Evolutionary conservation across 35 echinoderm and acorn worm genomes (phyloP).

Genomic region (Apostichopus californicus): DNA sequence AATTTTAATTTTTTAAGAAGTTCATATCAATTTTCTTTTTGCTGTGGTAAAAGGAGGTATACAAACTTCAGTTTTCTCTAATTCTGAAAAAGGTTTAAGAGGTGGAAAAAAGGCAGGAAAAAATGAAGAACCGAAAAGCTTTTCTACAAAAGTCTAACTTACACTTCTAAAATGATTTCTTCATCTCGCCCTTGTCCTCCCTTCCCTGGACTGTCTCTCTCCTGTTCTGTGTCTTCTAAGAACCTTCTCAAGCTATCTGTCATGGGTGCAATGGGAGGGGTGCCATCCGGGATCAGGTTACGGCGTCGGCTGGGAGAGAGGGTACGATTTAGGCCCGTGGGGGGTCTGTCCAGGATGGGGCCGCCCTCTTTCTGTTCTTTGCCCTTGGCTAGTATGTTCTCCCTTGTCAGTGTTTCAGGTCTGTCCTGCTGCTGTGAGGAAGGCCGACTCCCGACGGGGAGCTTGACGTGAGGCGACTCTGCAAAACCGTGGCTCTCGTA

Average conservation of each 20-base stretch:
- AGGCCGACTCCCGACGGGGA: too few species aligned
- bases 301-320: neutral
- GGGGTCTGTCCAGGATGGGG: slow-evolving; percentile 17
- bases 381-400: neutral
- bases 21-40: too few species aligned
- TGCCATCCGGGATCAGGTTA: slow-evolving; percentile 56
- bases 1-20: too few species aligned
- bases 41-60: too few species aligned
- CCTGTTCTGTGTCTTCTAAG: slow-evolving; percentile 30
- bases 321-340: slow-evolving; percentile 2
- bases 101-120: too few species aligned
- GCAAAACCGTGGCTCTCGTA: neutral
- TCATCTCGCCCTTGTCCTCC: neutral
- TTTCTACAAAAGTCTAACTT: neutral
- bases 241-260: slow-evolving; percentile 50
- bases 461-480: neutral
- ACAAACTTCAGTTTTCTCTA: too few species aligned
- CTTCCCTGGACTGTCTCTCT: neutral
- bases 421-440: neutral
- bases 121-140: too few species aligned
- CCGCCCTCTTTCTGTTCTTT: neutral
- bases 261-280: slow-evolving; percentile 50
- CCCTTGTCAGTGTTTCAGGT: neutral
- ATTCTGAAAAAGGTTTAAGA: too few species aligned
- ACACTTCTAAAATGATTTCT: neutral